Conservation (phyloP, 1,140 invertebrate genomes). For the Zophobas morio region DNA sequence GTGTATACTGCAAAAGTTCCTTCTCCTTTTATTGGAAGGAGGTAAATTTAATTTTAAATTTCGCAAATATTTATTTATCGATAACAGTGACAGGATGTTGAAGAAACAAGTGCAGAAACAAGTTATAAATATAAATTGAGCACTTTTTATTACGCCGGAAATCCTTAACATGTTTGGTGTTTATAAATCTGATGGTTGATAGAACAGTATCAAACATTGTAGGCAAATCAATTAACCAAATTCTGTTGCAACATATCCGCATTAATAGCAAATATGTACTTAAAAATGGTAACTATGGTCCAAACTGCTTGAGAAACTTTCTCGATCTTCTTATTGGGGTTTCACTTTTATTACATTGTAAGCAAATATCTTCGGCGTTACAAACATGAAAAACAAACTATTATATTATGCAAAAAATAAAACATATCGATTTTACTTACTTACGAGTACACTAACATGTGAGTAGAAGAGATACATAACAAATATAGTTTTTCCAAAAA, state of each 20-base stretch:
- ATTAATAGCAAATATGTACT: background rate
- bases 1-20: background rate
- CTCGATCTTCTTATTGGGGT: background rate
- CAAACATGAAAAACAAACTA: too few relatives aligned
- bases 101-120: constrained; percentile 14
- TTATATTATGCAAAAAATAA: too few relatives aligned
- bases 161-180: constrained; percentile 33
- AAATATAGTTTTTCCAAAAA: too few relatives aligned
- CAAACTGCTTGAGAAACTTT: constrained; percentile 27
- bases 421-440: too few relatives aligned
- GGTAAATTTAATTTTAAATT: background rate
- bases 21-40: background rate
- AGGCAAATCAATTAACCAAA: constrained; percentile 11
- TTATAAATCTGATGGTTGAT: background rate
- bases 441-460: too few relatives aligned
- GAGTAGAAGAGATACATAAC: too few relatives aligned
- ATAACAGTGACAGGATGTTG: constrained; percentile 25
- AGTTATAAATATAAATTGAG: constrained; percentile 5
- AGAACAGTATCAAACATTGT: constrained; percentile 5
- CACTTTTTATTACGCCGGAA: constrained; percentile 24
- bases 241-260: background rate
- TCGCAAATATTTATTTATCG: constrained; percentile 25
- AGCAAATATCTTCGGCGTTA: background rate
- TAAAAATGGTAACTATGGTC: background rate
- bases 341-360: constrained; percentile 25